phyloP scores from a whole-genome alignment of 2,888 invertebrate genomes.

The Lydus trimaculatus region DNA sequence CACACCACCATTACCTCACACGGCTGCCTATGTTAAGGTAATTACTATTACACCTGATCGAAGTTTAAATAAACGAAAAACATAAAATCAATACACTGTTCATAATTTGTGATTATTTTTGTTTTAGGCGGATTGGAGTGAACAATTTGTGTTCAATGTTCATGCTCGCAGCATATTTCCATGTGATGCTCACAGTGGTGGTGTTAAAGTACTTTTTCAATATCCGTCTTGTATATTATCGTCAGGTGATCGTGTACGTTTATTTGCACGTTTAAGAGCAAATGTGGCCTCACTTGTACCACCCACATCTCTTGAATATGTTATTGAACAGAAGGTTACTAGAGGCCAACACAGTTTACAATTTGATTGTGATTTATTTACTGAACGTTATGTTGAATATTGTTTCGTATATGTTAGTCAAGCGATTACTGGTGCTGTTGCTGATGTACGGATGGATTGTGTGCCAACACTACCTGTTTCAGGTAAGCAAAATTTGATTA shows the following conservation, averaged over 20 bases:
- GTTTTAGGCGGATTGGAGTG: conserved; percentile 82
- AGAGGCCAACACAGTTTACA: conserved; percentile 78
- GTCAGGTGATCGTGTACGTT: conserved; percentile 78
- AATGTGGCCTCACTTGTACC: conserved; percentile 74
- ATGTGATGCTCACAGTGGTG: conserved; percentile 75
- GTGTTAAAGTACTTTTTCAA: conserved; percentile 81
- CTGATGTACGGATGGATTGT: conserved; percentile 84
- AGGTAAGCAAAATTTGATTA: too few relatives aligned
- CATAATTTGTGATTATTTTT: neutral
- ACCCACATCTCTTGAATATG: conserved; percentile 70
- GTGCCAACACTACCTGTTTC: conserved; percentile 82
- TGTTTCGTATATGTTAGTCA: conserved; percentile 90
- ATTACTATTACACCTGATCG: conserved; percentile 15
- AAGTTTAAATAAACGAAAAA: neutral
- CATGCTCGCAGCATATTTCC: conserved; percentile 85
- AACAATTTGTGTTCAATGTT: conserved; percentile 85
- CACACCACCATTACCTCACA: conserved; percentile 70
- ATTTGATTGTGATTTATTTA: conserved; percentile 84
- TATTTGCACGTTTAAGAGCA: conserved; percentile 77
- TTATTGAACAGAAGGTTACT: conserved; percentile 69
- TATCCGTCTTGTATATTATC: conserved; percentile 84
- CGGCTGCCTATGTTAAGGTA: conserved; percentile 75
- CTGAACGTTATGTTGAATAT: conserved; percentile 83
- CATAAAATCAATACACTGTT: neutral
- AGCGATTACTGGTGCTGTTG: conserved; percentile 83